A percentile compares a stretch with the other conserved stretches of the same genome.
Evolutionary conservation across 2,888 invertebrate species (phyloP).

Genomic region (Drosophila mimetica): DNA sequence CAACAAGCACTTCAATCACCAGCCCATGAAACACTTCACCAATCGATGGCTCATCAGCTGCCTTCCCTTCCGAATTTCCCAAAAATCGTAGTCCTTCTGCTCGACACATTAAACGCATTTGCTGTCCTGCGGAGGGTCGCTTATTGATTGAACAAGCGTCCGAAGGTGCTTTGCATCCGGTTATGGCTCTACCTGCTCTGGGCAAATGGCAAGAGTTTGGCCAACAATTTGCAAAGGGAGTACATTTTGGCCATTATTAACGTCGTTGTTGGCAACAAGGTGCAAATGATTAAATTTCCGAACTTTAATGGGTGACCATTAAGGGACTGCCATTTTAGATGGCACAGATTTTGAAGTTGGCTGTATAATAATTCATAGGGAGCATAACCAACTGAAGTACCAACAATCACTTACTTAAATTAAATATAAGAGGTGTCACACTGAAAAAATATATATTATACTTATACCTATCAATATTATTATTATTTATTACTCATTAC

Average conservation of each 20-base stretch:
- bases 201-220: slow-evolving; percentile 23
- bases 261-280: not conserved
- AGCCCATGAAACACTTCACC: slow-evolving; percentile 50
- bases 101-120: slow-evolving; percentile 51
- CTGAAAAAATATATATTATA: not conserved
- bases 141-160: slow-evolving; percentile 55
- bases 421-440: too few relatives aligned
- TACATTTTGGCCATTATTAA: slow-evolving; percentile 15
- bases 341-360: not conserved
- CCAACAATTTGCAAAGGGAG: slow-evolving; percentile 8
- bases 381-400: not conserved
- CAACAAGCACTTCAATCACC: slow-evolving; percentile 68
- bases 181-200: slow-evolving; percentile 48
- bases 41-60: slow-evolving; percentile 11
- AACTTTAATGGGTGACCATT: not conserved
- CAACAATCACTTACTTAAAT: not conserved
- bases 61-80: slow-evolving; percentile 15
- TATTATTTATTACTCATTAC: too few relatives aligned
- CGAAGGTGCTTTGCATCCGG: slow-evolving; percentile 43
- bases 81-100: slow-evolving; percentile 26
- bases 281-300: slow-evolving; percentile 3
- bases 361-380: not conserved
- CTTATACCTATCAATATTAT: too few relatives aligned
- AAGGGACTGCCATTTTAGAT: not conserved
- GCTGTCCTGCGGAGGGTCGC: slow-evolving; percentile 55